Base-by-base conservation (phyloP, 1,140 invertebrate genomes). In the Ceratosolen solmsi region DNA sequence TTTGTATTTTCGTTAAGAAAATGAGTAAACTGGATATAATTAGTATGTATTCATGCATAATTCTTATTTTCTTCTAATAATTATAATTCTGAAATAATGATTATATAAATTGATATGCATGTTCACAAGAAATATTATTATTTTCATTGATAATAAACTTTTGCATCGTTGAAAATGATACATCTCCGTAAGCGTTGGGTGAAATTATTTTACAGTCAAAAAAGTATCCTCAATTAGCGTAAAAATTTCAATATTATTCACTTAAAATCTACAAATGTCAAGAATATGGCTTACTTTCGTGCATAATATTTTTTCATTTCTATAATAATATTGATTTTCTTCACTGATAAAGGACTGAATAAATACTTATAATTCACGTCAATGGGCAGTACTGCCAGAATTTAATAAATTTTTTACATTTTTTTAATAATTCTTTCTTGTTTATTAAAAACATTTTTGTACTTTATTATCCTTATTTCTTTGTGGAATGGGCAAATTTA, bases 181-280 rank as follows among this genome's bases (percentile, higher is more conserved):
- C n/a, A n/a, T n/a, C n/a, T n/a, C n/a, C n/a, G n/a, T n/a, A n/a
- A n/a, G n/a, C n/a, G n/a, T n/a, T n/a, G n/a, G n/a, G n/a, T 41
- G 51, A 20, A 7, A 3, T 65, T 11, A 17, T 9, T 30, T 41
- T 20, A n/a, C 2, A n/a, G 15, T 38, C 51, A 73, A 80, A 79
- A 60, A 80, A 60, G 78, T 80, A 80, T 73, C 56, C 70, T 56
- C 41, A 30, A n/a, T 54, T 17, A 25, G 78, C 78, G 22, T 33
- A n/a, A 71, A 73, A 73, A 73, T 41, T 73, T 73, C 78, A 63
- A 80, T 63, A 36, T 36, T 68, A 33, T 46, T 51, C 27, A 33
- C 77, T 51, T 72, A 72, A 58, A 79, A 79, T 27, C 65, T n/a
- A 72, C 11, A 30, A 72, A 58, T 79, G 71, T 79, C 56, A 51